phyloP scores from a whole-genome alignment of 2,888 invertebrate genomes.

The Tachina grossa region DNA sequence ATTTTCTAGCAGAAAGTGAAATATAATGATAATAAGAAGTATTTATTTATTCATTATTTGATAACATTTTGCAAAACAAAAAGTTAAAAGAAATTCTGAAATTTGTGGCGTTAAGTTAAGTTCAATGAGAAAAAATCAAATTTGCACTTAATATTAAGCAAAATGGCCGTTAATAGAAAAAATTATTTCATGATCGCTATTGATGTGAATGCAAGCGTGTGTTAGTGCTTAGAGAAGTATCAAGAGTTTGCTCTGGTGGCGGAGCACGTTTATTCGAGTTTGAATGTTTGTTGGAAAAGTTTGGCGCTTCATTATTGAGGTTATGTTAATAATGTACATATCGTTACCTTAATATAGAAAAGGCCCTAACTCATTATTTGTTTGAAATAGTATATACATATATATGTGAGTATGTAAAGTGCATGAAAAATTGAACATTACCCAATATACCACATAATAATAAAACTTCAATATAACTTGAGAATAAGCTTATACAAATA shows the following conservation, averaged over 20 bases:
- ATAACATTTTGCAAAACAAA: background rate
- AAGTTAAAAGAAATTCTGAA: background rate
- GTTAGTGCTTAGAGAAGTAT: background rate
- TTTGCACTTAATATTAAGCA: background rate
- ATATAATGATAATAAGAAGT: conserved; percentile 7
- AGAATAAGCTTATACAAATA: too few species aligned
- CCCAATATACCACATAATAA: too few species aligned
- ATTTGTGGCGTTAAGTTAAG: background rate
- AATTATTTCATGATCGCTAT: background rate
- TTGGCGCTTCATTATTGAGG: background rate
- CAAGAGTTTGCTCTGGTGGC: background rate
- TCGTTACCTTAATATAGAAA: too few species aligned
- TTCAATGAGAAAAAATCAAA: background rate
- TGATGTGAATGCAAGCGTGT: background rate
- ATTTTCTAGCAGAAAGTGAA: background rate
- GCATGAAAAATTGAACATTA: too few species aligned
- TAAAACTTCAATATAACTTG: too few species aligned
- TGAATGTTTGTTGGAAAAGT: background rate
- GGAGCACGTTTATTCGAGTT: conserved; percentile 13
- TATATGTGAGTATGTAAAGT: too few species aligned
- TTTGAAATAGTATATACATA: too few species aligned
- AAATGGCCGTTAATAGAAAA: conserved; percentile 17
- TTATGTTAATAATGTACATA: conserved; percentile 13
- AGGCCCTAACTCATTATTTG: too few species aligned
- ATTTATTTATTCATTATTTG: conserved; percentile 2